These are phyloP conservation scores for Nymphalis urticae DNA, from an alignment of 2,888 invertebrate species.

Conservation along the genomic window DNA sequence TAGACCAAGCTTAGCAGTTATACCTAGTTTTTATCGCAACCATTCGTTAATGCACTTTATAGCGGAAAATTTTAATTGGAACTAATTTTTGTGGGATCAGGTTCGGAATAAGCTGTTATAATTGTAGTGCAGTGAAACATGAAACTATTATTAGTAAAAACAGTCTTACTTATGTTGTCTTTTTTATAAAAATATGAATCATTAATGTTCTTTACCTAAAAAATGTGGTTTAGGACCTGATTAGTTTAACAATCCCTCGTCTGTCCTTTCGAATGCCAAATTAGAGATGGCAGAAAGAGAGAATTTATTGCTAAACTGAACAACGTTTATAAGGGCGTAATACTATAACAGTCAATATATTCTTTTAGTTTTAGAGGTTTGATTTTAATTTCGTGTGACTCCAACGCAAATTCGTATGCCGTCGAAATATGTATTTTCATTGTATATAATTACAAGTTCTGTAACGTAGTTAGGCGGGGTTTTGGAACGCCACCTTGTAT, in stretches of 20 bases:
- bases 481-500: slow-evolving; percentile 43
- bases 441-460: slow-evolving; percentile 34
- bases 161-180: not conserved
- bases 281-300: no score
- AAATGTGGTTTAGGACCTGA: no score
- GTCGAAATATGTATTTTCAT: slow-evolving; percentile 27
- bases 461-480: slow-evolving; percentile 32
- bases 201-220: no score
- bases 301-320: no score
- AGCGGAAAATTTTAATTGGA: slow-evolving; percentile 71
- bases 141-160: not conserved
- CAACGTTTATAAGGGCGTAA: not conserved
- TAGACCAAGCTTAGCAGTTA: slow-evolving; percentile 51
- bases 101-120: slow-evolving; percentile 36
- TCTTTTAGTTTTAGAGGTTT: not conserved
- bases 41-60: slow-evolving; percentile 48
- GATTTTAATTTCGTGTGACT: not conserved
- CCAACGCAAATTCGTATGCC: slow-evolving; percentile 2
- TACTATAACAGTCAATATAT: not conserved
- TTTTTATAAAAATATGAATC: not conserved
- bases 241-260: no score
- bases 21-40: slow-evolving; percentile 51
- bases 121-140: slow-evolving; percentile 4
- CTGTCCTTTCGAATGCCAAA: no score
- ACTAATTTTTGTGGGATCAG: slow-evolving; percentile 59